These are phyloP conservation scores for Agonopterix arenella DNA, from an alignment of 2,888 invertebrate species.

Conservation along the genomic window DNA sequence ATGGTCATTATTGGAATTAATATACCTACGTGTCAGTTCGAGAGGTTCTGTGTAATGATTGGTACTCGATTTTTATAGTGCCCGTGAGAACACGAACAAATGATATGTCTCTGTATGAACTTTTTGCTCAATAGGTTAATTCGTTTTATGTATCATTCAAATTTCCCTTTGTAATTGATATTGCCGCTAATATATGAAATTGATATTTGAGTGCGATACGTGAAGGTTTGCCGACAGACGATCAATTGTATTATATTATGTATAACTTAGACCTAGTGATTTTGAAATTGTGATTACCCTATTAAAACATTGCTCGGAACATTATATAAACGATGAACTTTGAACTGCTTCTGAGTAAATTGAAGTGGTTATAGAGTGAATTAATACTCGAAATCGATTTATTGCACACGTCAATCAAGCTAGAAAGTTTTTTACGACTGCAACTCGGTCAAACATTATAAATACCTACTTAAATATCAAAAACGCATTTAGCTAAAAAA, in stretches of 20 bases:
- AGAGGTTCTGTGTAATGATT: constrained; percentile 64
- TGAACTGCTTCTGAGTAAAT: constrained; percentile 44
- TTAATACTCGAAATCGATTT: constrained; percentile 42
- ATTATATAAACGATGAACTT: constrained; percentile 42
- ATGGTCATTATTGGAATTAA: constrained; percentile 73
- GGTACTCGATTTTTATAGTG: constrained; percentile 61
- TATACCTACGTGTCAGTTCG: constrained; percentile 74
- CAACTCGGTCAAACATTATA: not conserved
- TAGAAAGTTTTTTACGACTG: constrained; percentile 32
- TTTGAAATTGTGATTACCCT: constrained; percentile 28
- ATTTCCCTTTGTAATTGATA: constrained; percentile 46
- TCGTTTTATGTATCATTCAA: constrained; percentile 38
- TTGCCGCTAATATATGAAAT: constrained; percentile 33
- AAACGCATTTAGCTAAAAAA: too few species aligned
- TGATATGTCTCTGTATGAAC: constrained; percentile 55
- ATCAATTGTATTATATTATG: constrained; percentile 4
- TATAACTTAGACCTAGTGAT: constrained; percentile 4
- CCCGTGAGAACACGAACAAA: constrained; percentile 66
- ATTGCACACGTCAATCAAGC: constrained; percentile 33
- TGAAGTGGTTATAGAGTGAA: constrained; percentile 33
- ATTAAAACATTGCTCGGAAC: constrained; percentile 34
- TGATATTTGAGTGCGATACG: constrained; percentile 7
- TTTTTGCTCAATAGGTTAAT: constrained; percentile 52
- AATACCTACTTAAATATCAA: too few species aligned
- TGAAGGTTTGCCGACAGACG: constrained; percentile 1